Base-by-base conservation (phyloP, 53 echinoderm and acorn worm species). In the Echinometra lucunter region DNA sequence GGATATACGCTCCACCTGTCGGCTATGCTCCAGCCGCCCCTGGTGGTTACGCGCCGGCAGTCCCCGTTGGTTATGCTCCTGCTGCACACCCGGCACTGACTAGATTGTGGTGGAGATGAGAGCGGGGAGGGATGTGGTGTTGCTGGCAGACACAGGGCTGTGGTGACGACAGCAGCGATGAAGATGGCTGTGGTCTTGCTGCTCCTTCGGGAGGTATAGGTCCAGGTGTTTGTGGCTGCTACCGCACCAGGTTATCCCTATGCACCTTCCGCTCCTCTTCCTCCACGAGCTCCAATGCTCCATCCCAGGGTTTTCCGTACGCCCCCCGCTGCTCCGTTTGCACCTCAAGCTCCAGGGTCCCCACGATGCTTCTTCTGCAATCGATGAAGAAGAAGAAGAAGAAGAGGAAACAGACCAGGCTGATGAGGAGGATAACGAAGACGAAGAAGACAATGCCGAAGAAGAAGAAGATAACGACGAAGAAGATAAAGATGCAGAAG, bases 331-430 rank as follows among this genome's bases (percentile, higher is more conserved):
- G 57, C 63, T 38, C 91, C 91, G 7, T 42, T 42, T 66, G 63
- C 38, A 11, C 66, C 91, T 17, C 72, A 66, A 7, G 91, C 91
- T 17, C 91, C 91, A 67, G 44, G n/a, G 40, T 25, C 45, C 91
- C 58, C 72, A 38, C 6, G 91, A 66, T 17, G 70, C 69, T 11
- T 66, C 90, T 4, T 56, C 91, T 63, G 58, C 89, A 37, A 28
- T 34, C 1, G 66, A 91, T 16, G 91, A 91, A 44, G 66, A 91
- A 35, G 91, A 92, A n/a, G n/a, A n/a, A n/a, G n/a, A n/a, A n/a
- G n/a, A n/a, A 13, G 32, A 70, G 4, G 74, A 92, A 1, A 66
- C 1, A 49, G 92, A 92, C 18, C 40, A 92, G 19, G 92, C 13
- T 27, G 32, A 92, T 92, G 92, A 66, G 34, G 92, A 92, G 17